phyloP scores from a whole-genome alignment of 23 tunicate genomes.

The Corella eumyota region DNA sequence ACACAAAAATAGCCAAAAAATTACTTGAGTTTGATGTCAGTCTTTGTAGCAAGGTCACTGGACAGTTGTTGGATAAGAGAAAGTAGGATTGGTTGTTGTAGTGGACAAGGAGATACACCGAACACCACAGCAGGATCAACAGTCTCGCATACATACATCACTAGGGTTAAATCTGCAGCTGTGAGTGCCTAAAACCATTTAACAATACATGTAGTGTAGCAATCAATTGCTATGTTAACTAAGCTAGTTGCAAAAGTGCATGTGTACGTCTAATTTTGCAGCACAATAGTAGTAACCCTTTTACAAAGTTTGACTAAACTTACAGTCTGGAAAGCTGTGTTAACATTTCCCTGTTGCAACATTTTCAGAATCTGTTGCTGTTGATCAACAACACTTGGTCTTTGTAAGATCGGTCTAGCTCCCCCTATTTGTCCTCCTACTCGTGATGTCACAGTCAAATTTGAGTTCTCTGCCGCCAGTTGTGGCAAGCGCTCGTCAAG shows the following conservation, averaged over 20 bases:
- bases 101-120: conserved; percentile 56
- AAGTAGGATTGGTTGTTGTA: conserved; percentile 68
- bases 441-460: neutral
- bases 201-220: too few relatives aligned
- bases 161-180: conserved; percentile 57
- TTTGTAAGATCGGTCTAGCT: neutral
- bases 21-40: conserved; percentile 64
- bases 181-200: conserved; percentile 66
- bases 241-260: too few relatives aligned
- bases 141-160: conserved; percentile 72
- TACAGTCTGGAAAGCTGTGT: conserved; percentile 77
- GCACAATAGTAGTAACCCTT: too few relatives aligned
- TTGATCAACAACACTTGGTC: conserved; percentile 39
- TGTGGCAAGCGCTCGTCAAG: conserved; percentile 19
- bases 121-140: conserved; percentile 63
- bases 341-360: conserved; percentile 56
- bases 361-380: conserved; percentile 63
- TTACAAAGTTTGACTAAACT: too few relatives aligned
- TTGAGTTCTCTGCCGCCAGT: neutral
- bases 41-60: conserved; percentile 49
- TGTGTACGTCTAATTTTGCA: too few relatives aligned
- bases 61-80: conserved; percentile 84
- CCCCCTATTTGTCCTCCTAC: neutral
- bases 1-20: too few relatives aligned
- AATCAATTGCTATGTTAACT: too few relatives aligned